These are phyloP conservation scores for Megamerina dolium DNA, from an alignment of 2,888 invertebrate species.

Conservation along the genomic window DNA sequence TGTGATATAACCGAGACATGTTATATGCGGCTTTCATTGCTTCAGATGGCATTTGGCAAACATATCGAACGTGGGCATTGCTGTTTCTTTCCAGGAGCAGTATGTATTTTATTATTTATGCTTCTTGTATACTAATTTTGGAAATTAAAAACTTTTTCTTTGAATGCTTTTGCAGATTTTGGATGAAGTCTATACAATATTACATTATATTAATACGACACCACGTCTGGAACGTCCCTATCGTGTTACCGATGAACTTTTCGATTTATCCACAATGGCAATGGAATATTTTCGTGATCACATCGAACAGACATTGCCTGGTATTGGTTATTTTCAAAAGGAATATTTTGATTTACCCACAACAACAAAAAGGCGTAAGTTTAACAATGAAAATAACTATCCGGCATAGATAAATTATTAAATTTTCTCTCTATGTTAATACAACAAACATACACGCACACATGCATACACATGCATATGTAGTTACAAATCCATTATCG, in stretches of 20 bases:
- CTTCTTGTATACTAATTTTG: slow-evolving; percentile 14
- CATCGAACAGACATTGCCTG: slow-evolving; percentile 82
- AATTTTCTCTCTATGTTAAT: too few relatives aligned
- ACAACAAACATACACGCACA: too few relatives aligned
- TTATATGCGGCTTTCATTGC: slow-evolving; percentile 82
- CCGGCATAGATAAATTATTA: background rate
- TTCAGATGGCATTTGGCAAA: slow-evolving; percentile 92
- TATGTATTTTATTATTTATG: slow-evolving; percentile 46
- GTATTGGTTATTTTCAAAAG: slow-evolving; percentile 80
- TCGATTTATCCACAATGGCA: slow-evolving; percentile 93
- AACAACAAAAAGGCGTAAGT: slow-evolving; percentile 41
- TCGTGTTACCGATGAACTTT: slow-evolving; percentile 88
- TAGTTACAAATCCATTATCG: background rate
- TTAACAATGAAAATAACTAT: background rate
- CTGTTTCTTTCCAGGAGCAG: slow-evolving; percentile 93
- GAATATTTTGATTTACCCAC: slow-evolving; percentile 66
- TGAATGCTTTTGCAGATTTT: slow-evolving; percentile 60
- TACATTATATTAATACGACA: slow-evolving; percentile 75
- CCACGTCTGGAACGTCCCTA: slow-evolving; percentile 79
- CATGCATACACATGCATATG: too few relatives aligned
- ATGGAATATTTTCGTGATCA: slow-evolving; percentile 97
- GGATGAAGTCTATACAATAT: slow-evolving; percentile 84
- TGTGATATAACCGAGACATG: slow-evolving; percentile 90
- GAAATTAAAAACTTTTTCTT: background rate
- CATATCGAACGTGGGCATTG: slow-evolving; percentile 89